A percentile compares a stretch with the other conserved stretches of the same genome.
These are phyloP conservation scores for Zalophus californianus DNA, from an alignment of 2,797 vertebrate species.

Conservation along the genomic window DNA sequence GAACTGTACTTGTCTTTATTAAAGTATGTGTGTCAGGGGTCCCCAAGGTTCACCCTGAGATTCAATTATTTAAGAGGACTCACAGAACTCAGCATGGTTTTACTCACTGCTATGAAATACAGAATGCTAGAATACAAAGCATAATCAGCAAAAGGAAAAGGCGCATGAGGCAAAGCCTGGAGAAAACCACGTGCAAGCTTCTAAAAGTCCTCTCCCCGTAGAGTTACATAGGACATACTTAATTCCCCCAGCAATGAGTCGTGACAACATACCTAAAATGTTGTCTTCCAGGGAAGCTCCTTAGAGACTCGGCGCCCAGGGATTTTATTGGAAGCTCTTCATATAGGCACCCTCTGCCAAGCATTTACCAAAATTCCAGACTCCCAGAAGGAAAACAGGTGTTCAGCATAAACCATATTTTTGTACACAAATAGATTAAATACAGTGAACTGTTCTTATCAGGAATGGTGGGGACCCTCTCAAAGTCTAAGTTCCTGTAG, in stretches of 20 bases:
- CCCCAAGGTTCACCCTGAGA: not conserved
- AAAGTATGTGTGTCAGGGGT: not conserved
- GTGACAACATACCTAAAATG: not conserved
- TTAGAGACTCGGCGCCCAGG: not conserved
- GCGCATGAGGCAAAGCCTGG: not conserved
- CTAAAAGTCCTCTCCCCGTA: not conserved
- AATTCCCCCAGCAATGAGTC: not conserved
- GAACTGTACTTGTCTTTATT: not conserved
- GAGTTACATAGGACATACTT: not conserved
- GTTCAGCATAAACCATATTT: conserved; percentile 20
- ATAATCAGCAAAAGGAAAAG: not conserved
- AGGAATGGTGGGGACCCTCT: not conserved
- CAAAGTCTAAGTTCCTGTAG: not conserved
- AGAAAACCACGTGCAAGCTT: not conserved
- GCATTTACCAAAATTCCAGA: not conserved
- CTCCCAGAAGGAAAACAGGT: not conserved
- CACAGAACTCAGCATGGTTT: not conserved
- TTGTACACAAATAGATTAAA: not conserved
- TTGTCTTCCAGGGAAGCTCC: not conserved
- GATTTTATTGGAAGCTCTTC: not conserved
- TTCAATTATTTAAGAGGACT: not conserved
- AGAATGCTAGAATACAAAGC: not conserved
- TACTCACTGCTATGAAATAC: not conserved
- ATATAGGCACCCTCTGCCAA: not conserved
- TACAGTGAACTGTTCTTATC: not conserved